Base-by-base conservation (phyloP, 2,113 vertebrate species). In the Forbesichthys agassizii region DNA sequence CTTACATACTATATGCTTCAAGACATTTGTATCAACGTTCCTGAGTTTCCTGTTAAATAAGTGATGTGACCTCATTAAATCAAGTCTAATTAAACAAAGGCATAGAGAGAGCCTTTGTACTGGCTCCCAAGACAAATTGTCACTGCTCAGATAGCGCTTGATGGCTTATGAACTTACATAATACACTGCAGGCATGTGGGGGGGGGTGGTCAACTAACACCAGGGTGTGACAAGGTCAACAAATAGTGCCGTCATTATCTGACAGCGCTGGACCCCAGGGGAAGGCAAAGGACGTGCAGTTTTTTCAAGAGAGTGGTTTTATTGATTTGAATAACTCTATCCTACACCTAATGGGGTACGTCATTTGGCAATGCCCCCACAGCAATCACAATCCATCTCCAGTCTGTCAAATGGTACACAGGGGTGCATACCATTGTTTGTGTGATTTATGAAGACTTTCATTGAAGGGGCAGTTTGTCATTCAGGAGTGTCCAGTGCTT, bases 401-500 rank as follows among this genome's bases (percentile, higher is more conserved):
- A 84, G 88, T 88, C 91, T 93, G 87, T 94, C 93, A 91, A 85
- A 78, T 1, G 48, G 84, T 85, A 75, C 80, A 79, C 62, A 53
- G 51, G 68, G 73, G 81, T 63, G 48, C 74, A 60, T 61, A 83
- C 81, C 63, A 78, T 92, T 92, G 91, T 83, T 89, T 86, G 79
- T 81, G 71, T 93, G 92, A 94, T 95, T 95, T 94, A 95, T 94
- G 92, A 92, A 84, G 90, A 90, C 86, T 89, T 89, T 89, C 85
- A 85, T 89, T 80, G 88, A 82, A 87, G 76, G 92, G 79, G 77
- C 87, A 86, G 84, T 91, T 91, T 93, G 91, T 92, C 90, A 92
- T 84, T 92, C 86, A 81, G 42, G 76, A 78, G 80, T 79, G 59
- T 89, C 88, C 1, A 74, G 71, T 68, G 71, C 78, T 72, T 61